Conservation (phyloP, 2,113 vertebrate species). For the Scomber colias region DNA sequence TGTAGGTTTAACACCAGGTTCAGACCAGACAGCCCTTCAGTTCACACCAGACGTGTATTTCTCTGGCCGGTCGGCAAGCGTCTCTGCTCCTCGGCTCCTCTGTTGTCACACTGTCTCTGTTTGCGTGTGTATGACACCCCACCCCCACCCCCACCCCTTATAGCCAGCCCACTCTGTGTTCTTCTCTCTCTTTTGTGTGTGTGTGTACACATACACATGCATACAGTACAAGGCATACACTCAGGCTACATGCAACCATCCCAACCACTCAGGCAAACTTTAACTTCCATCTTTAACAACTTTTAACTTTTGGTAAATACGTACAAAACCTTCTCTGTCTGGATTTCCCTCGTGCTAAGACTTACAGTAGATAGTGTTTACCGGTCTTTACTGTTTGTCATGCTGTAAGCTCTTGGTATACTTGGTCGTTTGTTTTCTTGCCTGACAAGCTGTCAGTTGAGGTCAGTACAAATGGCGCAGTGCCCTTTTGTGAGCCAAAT, state of each 20-base stretch:
- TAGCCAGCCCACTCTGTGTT: no score
- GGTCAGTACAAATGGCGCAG: background rate
- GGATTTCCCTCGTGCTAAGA: background rate
- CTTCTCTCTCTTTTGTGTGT: no score
- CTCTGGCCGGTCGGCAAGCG: no score
- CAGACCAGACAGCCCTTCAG: no score
- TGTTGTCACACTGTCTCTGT: no score
- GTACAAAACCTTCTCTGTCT: background rate
- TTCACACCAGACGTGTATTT: no score
- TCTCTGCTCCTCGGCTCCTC: no score
- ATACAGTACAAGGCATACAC: background rate
- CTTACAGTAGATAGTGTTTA: background rate
- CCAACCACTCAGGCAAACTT: no score
- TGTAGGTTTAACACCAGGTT: no score
- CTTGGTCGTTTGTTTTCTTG: slow-evolving; percentile 3
- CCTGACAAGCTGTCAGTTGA: background rate
- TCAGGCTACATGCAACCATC: background rate
- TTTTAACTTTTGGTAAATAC: background rate
- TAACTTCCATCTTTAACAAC: background rate
- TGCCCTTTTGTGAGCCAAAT: background rate
- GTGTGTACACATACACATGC: no score
- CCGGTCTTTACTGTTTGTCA: background rate
- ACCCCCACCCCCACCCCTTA: no score
- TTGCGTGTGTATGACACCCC: no score
- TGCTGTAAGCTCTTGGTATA: background rate